Percentiles rank a stretch among this genome's conserved stretches.
These are phyloP conservation scores for Alloscopus bannaensis DNA, from an alignment of 2,888 invertebrate species.

Conservation along the genomic window DNA sequence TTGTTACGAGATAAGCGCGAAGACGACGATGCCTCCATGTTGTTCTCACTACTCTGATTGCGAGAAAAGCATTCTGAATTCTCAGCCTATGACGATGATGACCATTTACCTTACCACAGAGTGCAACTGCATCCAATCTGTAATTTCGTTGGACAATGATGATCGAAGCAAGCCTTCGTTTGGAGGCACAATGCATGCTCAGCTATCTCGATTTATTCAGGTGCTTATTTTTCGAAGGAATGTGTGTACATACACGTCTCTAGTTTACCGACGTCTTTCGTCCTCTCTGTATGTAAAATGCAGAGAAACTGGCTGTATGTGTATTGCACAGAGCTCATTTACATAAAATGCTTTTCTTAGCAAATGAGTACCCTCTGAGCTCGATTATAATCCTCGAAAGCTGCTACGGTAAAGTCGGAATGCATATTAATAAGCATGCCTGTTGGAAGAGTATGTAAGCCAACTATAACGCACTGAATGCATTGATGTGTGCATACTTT, in stretches of 20 bases:
- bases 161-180: background rate
- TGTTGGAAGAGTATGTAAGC: background rate
- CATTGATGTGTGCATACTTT: background rate
- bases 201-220: background rate
- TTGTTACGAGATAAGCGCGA: constrained; percentile 13
- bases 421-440: constrained; percentile 13
- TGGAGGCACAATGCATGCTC: background rate
- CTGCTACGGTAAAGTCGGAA: constrained; percentile 7
- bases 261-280: background rate
- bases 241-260: background rate
- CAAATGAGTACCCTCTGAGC: constrained; percentile 6
- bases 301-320: constrained; percentile 13
- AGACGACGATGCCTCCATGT: no score
- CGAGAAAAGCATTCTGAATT: no score
- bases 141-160: no score
- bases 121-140: no score
- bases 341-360: constrained; percentile 16
- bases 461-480: no score
- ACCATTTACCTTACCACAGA: no score
- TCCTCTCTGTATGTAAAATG: background rate
- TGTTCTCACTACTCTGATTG: no score
- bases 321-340: background rate
- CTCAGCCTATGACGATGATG: no score
- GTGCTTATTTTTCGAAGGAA: background rate
- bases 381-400: background rate